A percentile compares a stretch with the other conserved stretches of the same genome.
These are phyloP conservation scores for Notocelia uddmanniana DNA, from an alignment of 2,888 invertebrate species.

Conservation along the genomic window DNA sequence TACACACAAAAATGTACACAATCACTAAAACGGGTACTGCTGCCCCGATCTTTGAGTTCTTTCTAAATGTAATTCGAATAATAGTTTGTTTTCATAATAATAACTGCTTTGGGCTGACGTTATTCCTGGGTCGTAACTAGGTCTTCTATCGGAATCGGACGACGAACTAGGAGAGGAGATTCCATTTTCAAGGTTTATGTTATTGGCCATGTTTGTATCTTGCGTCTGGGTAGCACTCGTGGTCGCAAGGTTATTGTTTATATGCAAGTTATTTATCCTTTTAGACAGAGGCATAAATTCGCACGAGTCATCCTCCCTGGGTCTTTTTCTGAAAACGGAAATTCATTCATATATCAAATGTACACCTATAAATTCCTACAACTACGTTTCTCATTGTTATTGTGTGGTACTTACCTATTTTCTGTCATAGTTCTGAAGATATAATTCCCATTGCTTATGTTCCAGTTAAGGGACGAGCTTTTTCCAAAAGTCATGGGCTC, in stretches of 20 bases:
- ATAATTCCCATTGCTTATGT: slow-evolving; percentile 69
- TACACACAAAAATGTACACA: slow-evolving; percentile 62
- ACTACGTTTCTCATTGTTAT: slow-evolving; percentile 38
- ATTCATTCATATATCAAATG: slow-evolving; percentile 2
- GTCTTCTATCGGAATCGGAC: slow-evolving; percentile 70
- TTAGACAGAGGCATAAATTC: slow-evolving; percentile 96
- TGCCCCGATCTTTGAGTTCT: slow-evolving; percentile 89
- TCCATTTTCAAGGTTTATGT: slow-evolving; percentile 66
- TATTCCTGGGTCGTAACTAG: slow-evolving; percentile 91
- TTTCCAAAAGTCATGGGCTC: slow-evolving; percentile 75
- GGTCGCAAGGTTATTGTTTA: slow-evolving; percentile 86
- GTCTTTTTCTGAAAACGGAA: slow-evolving; percentile 88
- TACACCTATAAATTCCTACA: neutral
- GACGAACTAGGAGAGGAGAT: slow-evolving; percentile 69
- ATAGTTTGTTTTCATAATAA: slow-evolving; percentile 94
- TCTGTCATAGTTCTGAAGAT: slow-evolving; percentile 75
- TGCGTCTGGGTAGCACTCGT: slow-evolving; percentile 60
- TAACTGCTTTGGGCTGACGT: slow-evolving; percentile 92
- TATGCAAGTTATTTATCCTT: slow-evolving; percentile 95
- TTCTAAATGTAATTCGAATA: slow-evolving; percentile 94
- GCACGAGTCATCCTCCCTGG: slow-evolving; percentile 90
- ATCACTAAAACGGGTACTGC: slow-evolving; percentile 72
- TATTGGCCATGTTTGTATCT: slow-evolving; percentile 70
- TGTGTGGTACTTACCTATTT: slow-evolving; percentile 69
- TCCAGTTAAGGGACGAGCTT: slow-evolving; percentile 65